These are phyloP conservation scores for Leiothrix lutea DNA, from an alignment of 2,113 vertebrate genomes.

Conservation along the genomic window DNA sequence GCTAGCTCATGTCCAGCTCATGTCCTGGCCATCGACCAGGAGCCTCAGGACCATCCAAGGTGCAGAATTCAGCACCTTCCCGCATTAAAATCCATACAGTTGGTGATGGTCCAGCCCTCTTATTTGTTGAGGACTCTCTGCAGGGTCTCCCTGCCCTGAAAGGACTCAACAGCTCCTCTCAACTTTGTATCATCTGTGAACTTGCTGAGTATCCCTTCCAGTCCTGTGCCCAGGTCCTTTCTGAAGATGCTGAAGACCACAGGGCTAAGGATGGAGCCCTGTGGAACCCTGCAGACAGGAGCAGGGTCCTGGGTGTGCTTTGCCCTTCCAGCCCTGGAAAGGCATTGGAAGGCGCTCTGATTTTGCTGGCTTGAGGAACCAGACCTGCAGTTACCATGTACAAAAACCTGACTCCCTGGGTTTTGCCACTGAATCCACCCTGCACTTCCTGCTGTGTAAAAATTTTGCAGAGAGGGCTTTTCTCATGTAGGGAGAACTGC, in stretches of 20 bases:
- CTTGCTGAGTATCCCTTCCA: not conserved
- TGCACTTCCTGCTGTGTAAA: not conserved
- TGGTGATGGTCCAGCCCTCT: not conserved
- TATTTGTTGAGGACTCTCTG: not conserved
- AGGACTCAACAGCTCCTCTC: not conserved
- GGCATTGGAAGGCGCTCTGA: not conserved
- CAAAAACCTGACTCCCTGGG: not conserved
- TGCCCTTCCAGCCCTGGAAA: not conserved
- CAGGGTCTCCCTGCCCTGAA: not conserved
- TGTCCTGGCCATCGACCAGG: accelerated
- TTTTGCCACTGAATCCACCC: not conserved
- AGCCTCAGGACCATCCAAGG: too few relatives aligned
- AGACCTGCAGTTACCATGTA: accelerated
- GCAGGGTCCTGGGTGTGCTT: not conserved
- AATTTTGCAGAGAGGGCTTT: not conserved
- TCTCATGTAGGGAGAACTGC: not conserved
- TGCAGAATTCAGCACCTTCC: not conserved
- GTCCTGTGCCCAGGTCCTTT: not conserved
- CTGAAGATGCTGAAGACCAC: not conserved
- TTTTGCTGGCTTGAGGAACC: not conserved
- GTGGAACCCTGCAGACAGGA: not conserved
- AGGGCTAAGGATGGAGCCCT: not conserved
- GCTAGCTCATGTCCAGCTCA: not conserved
- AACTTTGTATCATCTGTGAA: not conserved
- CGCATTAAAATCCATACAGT: accelerated